Percentiles rank a stretch among this genome's conserved stretches.
phyloP scores from a whole-genome alignment of 2,113 vertebrate species.

The Marmota monax region DNA sequence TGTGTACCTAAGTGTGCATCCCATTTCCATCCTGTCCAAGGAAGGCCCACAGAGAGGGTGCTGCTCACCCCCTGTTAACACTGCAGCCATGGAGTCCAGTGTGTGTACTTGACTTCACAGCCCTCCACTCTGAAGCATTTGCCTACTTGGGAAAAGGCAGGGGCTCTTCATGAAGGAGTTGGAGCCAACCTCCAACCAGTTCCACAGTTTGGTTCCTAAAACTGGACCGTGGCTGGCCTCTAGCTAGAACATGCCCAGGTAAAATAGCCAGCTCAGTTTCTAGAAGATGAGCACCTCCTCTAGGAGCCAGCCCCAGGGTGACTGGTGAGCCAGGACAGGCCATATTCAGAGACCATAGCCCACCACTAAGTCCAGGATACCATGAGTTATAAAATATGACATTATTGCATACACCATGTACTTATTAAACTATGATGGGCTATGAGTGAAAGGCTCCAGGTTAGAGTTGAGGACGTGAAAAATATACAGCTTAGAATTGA shows the following conservation, averaged over 20 bases:
- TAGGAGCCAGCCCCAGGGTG: too few relatives aligned
- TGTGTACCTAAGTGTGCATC: neutral
- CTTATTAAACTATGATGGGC: neutral
- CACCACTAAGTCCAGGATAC: rapidly evolving
- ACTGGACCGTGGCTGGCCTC: neutral
- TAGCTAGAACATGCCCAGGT: neutral
- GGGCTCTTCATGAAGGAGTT: neutral
- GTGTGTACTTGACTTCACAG: neutral
- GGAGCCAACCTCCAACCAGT: neutral
- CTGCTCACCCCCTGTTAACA: neutral
- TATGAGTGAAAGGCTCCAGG: neutral
- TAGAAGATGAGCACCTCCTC: neutral
- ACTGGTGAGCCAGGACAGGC: neutral
- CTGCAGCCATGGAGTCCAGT: neutral
- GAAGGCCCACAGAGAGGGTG: neutral
- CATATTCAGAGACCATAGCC: neutral
- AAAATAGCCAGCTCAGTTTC: neutral
- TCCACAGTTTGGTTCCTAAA: neutral
- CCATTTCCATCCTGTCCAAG: neutral
- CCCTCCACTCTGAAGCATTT: neutral
- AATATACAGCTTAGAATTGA: neutral
- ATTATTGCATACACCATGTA: too few relatives aligned
- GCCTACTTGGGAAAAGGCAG: neutral
- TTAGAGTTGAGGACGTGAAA: neutral
- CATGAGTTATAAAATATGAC: neutral